Percentiles rank a stretch among this genome's conserved stretches.
Conservation (phyloP, 2,113 vertebrate species). For the Callorhinus ursinus region DNA sequence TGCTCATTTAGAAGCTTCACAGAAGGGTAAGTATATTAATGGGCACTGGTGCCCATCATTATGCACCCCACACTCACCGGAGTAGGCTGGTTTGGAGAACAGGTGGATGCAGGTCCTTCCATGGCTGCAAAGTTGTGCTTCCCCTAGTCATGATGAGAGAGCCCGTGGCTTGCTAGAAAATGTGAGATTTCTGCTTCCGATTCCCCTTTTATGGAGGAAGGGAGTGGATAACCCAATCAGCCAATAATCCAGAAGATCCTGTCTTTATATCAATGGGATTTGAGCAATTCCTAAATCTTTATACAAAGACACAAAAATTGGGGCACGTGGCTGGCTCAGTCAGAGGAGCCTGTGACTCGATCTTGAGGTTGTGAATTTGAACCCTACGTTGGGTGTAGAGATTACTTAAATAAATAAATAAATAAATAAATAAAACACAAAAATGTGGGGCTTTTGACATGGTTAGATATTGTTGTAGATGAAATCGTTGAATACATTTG, state of each 20-base stretch:
- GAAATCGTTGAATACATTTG: background rate
- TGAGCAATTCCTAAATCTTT: background rate
- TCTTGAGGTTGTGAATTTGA: background rate
- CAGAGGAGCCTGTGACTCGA: background rate
- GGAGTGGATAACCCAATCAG: background rate
- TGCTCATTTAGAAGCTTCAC: background rate
- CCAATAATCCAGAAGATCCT: background rate
- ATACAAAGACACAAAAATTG: background rate
- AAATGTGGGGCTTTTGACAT: background rate
- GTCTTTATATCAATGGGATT: background rate
- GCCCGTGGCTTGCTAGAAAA: background rate
- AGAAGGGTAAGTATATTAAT: background rate
- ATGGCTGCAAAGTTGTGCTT: background rate
- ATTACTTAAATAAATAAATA: background rate
- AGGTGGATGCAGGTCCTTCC: accelerated
- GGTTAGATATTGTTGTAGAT: background rate
- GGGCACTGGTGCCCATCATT: background rate
- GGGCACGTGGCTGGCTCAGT: background rate
- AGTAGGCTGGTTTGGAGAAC: background rate
- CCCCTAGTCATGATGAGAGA: background rate
- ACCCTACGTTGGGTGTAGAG: background rate
- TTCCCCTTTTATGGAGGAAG: background rate
- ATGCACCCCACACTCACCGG: background rate
- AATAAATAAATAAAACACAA: background rate
- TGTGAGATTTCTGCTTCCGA: background rate